Conservation (phyloP, 2,888 invertebrate genomes). For the Leptinotarsa haldemani region DNA sequence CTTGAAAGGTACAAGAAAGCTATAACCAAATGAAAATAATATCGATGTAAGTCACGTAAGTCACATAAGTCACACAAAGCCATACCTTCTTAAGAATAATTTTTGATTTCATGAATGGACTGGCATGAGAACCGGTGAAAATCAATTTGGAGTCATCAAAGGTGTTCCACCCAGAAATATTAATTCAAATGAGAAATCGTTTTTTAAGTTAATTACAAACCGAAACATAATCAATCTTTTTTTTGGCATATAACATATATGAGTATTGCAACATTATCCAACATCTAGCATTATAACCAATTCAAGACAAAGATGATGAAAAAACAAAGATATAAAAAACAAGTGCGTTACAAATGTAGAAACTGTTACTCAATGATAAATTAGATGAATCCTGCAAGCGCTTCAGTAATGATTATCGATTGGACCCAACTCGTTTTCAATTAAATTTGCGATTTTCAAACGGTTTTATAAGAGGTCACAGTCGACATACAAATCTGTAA, state of each 20-base stretch:
- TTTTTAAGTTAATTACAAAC: neutral
- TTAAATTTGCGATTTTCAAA: slow-evolving; percentile 33
- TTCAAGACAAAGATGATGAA: neutral
- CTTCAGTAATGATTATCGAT: slow-evolving; percentile 17
- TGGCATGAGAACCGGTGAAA: neutral
- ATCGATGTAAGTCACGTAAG: no score
- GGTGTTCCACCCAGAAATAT: neutral
- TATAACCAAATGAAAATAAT: no score
- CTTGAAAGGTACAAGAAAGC: no score
- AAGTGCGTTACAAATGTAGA: slow-evolving; percentile 3
- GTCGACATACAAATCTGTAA: slow-evolving; percentile 24
- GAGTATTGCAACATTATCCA: slow-evolving; percentile 1
- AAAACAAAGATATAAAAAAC: neutral
- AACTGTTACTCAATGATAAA: neutral
- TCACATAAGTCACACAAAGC: no score
- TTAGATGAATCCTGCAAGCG: neutral
- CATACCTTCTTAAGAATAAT: no score
- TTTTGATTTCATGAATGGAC: neutral
- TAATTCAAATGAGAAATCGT: neutral
- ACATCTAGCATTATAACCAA: neutral
- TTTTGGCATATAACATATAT: neutral
- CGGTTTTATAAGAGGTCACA: slow-evolving; percentile 30
- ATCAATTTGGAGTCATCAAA: neutral
- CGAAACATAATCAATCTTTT: slow-evolving; percentile 6
- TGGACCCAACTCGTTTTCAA: slow-evolving; percentile 25